Base-by-base conservation (phyloP, 2,888 invertebrate genomes). In the Microctonus hyperodae region DNA sequence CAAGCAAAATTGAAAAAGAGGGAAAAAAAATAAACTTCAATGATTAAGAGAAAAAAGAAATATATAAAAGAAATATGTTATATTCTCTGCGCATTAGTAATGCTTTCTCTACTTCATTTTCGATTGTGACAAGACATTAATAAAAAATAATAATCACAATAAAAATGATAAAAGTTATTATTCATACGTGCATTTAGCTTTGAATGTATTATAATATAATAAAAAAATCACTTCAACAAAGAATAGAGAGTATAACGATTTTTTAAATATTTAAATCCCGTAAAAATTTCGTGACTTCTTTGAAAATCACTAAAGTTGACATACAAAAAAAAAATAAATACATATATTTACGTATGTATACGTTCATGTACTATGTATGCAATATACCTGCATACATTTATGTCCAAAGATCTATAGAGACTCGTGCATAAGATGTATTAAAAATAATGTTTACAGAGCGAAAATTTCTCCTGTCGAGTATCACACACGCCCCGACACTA, bases 381-480 rank as follows among this genome's bases (percentile, higher is more conserved):
- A n/a, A n/a, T n/a, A n/a, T n/a, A 40, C 13, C 1, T 16, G 70
- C 35, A 58, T 31, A 58, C 59, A 57, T 67, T 31, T 60, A 60
- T 64, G n/a, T 13, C 23, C 28, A n/a, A 9, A 11, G n/a, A n/a
- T n/a, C n/a, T 51, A 6, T 28, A 48, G 28, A 28, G 37, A 59
- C 55, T 44, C 70, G 59, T 70, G 64, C 66, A 58, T 69, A 69
- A 60, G 66, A 69, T 69, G 69, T 72, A 68, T 64, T n/a, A 59
- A 53, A 37, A 65, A 65, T 69, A 70, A 70, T 70, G 64, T 70
- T 70, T 72, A 70, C 69, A 64, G 58, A 59, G 59, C 65, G 66
- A 60, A 64, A 60, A 60, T 60, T 60, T 60, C 59, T 60, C 59
- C 16, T 60, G 59, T 44, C 59, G 59, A 25, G 16, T 31, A 60